phyloP scores from a whole-genome alignment of 2,888 invertebrate species.

The Lasioglossum calceatum region DNA sequence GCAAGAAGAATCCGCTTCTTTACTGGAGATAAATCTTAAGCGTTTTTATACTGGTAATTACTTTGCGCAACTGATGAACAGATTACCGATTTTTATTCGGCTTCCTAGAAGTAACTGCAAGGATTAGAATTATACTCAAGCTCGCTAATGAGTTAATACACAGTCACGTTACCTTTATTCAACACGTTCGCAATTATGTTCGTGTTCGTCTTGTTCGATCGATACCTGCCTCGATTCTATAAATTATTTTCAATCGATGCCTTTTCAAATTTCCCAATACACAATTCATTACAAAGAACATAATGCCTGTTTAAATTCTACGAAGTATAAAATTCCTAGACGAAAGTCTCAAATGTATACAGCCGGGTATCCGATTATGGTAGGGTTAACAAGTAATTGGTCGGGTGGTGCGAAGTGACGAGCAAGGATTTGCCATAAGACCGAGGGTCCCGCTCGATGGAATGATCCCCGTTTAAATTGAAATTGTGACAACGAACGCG shows the following conservation, averaged over 20 bases:
- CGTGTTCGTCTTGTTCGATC: background rate
- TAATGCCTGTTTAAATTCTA: background rate
- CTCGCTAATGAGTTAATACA: background rate
- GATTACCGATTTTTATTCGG: background rate
- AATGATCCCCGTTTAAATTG: slow-evolving; percentile 11
- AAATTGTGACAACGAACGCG: slow-evolving; percentile 14
- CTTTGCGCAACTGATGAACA: background rate
- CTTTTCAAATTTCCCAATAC: background rate
- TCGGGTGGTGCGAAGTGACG: background rate
- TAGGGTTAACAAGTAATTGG: background rate
- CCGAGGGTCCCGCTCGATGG: background rate
- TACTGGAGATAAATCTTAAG: background rate
- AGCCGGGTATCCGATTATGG: background rate
- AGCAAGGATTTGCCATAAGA: slow-evolving; percentile 9
- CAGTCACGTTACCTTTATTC: background rate
- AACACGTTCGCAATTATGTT: background rate
- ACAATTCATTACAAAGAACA: background rate
- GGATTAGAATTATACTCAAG: background rate
- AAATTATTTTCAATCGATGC: background rate
- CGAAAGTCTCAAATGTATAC: background rate
- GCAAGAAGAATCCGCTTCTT: background rate
- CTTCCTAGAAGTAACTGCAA: background rate
- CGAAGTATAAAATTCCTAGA: background rate
- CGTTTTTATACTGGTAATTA: background rate
- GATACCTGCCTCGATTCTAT: background rate